Conservation (phyloP, 2,797 vertebrate species). For the Eulemur coronatus region DNA sequence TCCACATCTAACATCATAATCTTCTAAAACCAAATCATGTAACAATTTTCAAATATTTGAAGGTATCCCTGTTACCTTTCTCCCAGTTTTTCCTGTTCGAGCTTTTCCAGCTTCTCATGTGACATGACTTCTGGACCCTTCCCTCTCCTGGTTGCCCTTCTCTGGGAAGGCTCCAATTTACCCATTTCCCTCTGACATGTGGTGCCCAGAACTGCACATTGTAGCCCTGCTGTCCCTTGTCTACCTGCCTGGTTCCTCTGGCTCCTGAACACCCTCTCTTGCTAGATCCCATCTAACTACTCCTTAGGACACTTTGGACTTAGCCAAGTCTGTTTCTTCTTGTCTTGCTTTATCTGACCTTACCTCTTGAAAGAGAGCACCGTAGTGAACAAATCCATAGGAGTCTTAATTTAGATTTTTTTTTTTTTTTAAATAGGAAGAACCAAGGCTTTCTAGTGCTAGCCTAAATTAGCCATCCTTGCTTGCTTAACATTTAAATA, state of each 20-base stretch:
- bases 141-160: background rate
- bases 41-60: background rate
- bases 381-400: background rate
- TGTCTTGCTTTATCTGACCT: background rate
- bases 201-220: background rate
- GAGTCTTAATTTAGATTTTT: background rate
- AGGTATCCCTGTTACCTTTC: background rate
- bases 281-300: background rate
- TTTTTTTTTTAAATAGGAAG: background rate
- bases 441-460: background rate
- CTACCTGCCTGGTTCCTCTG: background rate
- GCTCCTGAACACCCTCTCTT: background rate
- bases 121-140: background rate
- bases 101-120: background rate
- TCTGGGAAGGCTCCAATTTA: background rate
- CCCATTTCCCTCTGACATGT: background rate
- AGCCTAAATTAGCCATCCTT: background rate
- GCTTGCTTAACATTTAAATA: background rate
- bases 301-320: background rate
- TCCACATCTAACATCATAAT: background rate
- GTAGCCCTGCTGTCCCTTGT: accelerated
- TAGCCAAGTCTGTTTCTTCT: background rate
- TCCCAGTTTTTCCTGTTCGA: background rate
- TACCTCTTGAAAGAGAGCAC: background rate
- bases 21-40: background rate